Base-by-base conservation (phyloP, 1,140 invertebrate species). In the Sesamia nonagrioides region DNA sequence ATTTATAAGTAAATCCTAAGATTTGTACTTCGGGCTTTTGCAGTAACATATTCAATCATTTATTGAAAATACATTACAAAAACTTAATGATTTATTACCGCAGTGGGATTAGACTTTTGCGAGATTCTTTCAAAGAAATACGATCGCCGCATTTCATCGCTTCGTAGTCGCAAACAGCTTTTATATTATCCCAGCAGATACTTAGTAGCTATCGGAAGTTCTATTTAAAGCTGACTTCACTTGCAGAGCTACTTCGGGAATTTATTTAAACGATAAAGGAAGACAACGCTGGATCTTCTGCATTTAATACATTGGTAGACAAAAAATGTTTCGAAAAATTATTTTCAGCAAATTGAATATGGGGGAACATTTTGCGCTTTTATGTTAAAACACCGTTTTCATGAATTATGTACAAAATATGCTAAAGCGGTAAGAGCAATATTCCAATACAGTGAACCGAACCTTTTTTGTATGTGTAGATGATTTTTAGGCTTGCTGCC, bases 391-490 rank as follows among this genome's bases (percentile, higher is more conserved):
- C 56, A 18, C 40, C 61, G 50, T 45, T 75, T 82, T 82, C 63
- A 86, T 86, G 80, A 83, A 86, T 84, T 82, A 82, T 84, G 79
- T 77, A 83, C 66, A 21, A 77, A 80, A 60, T 79, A 76, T 77
- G 48, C 40, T 79, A 79, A 76, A 71, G 18, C 35, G 54, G 72
- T 71, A 54, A 40, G 18, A 74, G 60, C 71, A 60, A 74, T 45
- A 27, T 74, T 56, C 40, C 9, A 60, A 60, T 42, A 18, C 71
- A 37, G 71, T 45, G 71, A 40, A 42, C 13, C 37, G 17, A 42
- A 33, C 45, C 18, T 69, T 69, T 68, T 68, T 45, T 68, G 40
- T 48, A 68, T 27, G 11, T 45, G 6, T 13, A 5, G 35, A n/a
- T 73, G 45, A 54, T 72, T 33, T 74, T 74, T 27, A 48, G 54